Percentiles rank a stretch among this genome's conserved stretches.
Evolutionary conservation across 2,797 vertebrate species (phyloP).

Genomic region (Acanthurus leucopareius): DNA sequence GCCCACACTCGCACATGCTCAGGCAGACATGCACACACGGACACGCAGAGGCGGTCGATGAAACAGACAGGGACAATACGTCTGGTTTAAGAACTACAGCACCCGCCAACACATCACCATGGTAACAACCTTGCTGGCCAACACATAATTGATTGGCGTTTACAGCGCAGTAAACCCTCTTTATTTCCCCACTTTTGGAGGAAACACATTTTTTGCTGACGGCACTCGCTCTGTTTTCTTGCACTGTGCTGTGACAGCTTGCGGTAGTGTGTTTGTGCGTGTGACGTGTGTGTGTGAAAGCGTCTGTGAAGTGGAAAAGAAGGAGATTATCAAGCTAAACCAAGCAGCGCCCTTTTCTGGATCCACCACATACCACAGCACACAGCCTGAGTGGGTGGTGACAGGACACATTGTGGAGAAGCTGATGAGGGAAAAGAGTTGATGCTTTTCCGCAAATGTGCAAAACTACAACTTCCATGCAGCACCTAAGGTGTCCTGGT

Average conservation of each 20-base stretch:
- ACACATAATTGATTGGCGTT: constrained; percentile 68
- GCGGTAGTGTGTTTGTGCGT: constrained; percentile 7
- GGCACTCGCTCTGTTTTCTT: neutral
- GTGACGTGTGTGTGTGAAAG: constrained; percentile 6
- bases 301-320: constrained; percentile 43
- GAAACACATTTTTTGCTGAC: constrained; percentile 43
- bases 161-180: constrained; percentile 46
- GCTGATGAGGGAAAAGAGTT: constrained; percentile 23
- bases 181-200: constrained; percentile 41
- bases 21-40: constrained; percentile 14
- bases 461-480: constrained; percentile 3
- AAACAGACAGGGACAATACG: constrained; percentile 30
- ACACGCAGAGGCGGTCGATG: constrained; percentile 32
- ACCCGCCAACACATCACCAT: constrained; percentile 68
- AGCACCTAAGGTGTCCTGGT: neutral
- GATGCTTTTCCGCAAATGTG: neutral
- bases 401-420: constrained; percentile 25
- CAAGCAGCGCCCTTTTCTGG: constrained; percentile 43
- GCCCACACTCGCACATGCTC: constrained; percentile 3
- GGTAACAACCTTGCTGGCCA: constrained; percentile 73
- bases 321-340: constrained; percentile 39
- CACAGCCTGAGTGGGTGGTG: constrained; percentile 27
- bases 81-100: constrained; percentile 19
- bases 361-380: constrained; percentile 42
- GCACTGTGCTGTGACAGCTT: constrained; percentile 35